Base-by-base conservation (phyloP, 1,140 invertebrate species). In the Paramacrobiotus metropolitanus region DNA sequence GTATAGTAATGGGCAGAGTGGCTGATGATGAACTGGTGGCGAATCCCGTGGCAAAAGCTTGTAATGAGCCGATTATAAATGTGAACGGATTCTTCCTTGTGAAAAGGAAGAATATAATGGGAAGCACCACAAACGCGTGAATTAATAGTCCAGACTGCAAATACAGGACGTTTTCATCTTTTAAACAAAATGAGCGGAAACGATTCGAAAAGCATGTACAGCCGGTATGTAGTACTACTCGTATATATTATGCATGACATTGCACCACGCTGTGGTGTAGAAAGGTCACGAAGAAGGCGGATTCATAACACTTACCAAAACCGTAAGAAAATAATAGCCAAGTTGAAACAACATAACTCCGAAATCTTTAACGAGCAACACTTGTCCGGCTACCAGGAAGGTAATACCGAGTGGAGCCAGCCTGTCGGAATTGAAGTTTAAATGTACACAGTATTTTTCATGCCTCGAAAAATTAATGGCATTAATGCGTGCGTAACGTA, bases 1-100 rank as follows among this genome's bases (percentile, higher is more conserved):
- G 81, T 66, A 94, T 85, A 15, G 90, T 93, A 48, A 92, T 80
- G 15, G 87, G 87, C 73, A 91, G 81, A 18, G 88, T 89, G 15
- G 87, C 87, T 62, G 86, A 87, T 74, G 48, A 55, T 9, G 60
- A 60, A 29, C 60, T 34, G 9, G 76, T 77, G 21, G 74, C 76
- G 62, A 77, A 75, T 18, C 73, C 76, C 15, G 75, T 76, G 18
- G 72, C 67, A 64, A 75, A 63, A 24, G 76, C 76, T 65, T 76
- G 72, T 3, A 70, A 67, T 62, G 76, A 73, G 28, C 72, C 73
- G 4, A 66, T 65, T 0, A 74, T 68, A 65, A 76, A 77, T 31
- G 63, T 68, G 59, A 75, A 74, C 0, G 76, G 74, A 60, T 77
- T 73, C 59, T 68, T 68, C 31, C 73, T 62, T 0, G 72, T 74